A percentile compares a stretch with the other conserved stretches of the same genome.
These are phyloP conservation scores for Rhorus exstirpatorius DNA, from an alignment of 2,888 invertebrate genomes.

Conservation along the genomic window DNA sequence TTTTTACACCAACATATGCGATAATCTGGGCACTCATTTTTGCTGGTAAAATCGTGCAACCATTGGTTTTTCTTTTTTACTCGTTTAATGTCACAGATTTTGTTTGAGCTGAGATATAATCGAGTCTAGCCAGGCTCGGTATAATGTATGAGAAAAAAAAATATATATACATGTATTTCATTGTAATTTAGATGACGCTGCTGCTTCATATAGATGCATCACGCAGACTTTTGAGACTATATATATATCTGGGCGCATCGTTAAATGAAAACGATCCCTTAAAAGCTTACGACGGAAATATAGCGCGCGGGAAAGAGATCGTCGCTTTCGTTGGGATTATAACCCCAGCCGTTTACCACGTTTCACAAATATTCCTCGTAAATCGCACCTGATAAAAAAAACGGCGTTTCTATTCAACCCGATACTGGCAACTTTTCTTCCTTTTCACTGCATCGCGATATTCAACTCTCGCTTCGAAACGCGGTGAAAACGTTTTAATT, in stretches of 20 bases:
- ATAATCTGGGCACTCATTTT: constrained; percentile 8
- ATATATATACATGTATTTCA: neutral
- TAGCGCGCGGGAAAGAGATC: neutral
- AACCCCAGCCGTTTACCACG: constrained; percentile 53
- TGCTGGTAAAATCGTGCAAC: neutral
- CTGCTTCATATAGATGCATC: neutral
- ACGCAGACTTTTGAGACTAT: neutral
- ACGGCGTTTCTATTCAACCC: constrained; percentile 35
- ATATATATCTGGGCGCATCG: constrained; percentile 26
- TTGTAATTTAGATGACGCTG: neutral
- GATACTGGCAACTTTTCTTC: constrained; percentile 19
- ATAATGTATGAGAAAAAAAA: constrained; percentile 10
- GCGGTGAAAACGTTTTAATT: neutral
- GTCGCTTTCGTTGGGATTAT: constrained; percentile 52
- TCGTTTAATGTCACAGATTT: neutral
- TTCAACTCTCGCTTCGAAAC: neutral
- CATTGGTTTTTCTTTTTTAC: neutral
- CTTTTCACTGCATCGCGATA: neutral
- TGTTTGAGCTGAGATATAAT: constrained; percentile 28
- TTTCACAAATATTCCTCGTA: constrained; percentile 40
- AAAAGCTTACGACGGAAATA: constrained; percentile 54
- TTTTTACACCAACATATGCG: neutral
- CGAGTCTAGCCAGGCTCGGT: constrained; percentile 37
- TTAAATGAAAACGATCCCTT: constrained; percentile 54
- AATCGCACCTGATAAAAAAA: constrained; percentile 38